These are phyloP conservation scores for Eristalis arbustorum DNA, from an alignment of 2,888 invertebrate species.

Conservation along the genomic window DNA sequence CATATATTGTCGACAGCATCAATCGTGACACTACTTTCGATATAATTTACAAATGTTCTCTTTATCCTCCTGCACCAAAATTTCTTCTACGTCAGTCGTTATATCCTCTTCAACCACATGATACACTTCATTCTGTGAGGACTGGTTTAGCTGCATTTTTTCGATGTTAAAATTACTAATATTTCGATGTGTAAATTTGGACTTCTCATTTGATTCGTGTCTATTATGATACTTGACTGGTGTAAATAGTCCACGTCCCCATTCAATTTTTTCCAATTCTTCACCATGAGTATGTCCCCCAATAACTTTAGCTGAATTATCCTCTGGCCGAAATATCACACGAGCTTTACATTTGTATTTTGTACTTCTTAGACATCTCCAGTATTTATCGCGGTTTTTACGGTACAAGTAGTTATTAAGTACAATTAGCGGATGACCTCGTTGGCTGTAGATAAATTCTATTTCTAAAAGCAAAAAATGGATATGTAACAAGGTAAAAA, in stretches of 20 bases:
- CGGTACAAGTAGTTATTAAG: conserved; percentile 75
- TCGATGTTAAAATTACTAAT: not conserved
- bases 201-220: conserved; percentile 6
- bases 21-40: not conserved
- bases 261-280: conserved; percentile 75
- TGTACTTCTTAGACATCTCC: conserved; percentile 75
- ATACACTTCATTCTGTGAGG: not conserved
- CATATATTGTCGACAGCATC: not conserved
- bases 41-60: conserved; percentile 11
- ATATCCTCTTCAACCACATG: conserved; percentile 1
- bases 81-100: conserved; percentile 7
- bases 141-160: not conserved
- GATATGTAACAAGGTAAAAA: not conserved
- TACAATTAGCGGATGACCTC: conserved; percentile 75
- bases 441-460: conserved; percentile 75
- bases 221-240: conserved; percentile 50
- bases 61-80: conserved; percentile 1
- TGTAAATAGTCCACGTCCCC: conserved; percentile 70
- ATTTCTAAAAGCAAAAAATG: conserved; percentile 71
- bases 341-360: conserved; percentile 75
- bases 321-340: conserved; percentile 73
- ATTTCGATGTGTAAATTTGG: not conserved
- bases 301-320: conserved; percentile 69
- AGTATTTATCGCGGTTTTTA: conserved; percentile 75
- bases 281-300: conserved; percentile 75